phyloP scores from a whole-genome alignment of 2,888 invertebrate species.

The Agrenia bidenticulata region DNA sequence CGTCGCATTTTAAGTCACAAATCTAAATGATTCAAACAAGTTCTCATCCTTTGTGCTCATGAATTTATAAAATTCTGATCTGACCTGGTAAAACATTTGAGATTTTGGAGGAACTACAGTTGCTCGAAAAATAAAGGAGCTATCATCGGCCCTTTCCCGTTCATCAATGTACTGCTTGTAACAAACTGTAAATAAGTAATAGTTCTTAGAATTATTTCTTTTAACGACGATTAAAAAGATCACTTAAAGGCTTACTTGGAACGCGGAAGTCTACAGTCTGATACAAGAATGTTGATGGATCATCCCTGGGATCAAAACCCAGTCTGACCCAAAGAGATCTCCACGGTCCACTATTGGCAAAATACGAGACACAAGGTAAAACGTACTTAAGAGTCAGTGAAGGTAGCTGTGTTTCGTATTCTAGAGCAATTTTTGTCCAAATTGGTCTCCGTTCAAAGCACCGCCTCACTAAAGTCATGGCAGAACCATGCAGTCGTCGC shows the following conservation, averaged over 20 bases:
- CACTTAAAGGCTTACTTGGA: constrained; percentile 36
- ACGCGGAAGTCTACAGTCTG: constrained; percentile 83
- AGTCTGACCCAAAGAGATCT: constrained; percentile 82
- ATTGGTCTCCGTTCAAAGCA: constrained; percentile 83
- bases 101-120: constrained; percentile 75
- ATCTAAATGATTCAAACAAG: constrained; percentile 60
- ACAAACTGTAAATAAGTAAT: constrained; percentile 27
- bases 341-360: constrained; percentile 90
- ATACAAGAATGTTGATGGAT: constrained; percentile 74
- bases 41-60: background rate
- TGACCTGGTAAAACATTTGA: constrained; percentile 86
- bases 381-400: constrained; percentile 70
- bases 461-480: constrained; percentile 34
- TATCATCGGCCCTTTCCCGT: constrained; percentile 58
- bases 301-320: constrained; percentile 87
- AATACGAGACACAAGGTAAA: constrained; percentile 80
- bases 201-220: background rate
- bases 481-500: constrained; percentile 35
- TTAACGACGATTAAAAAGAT: background rate
- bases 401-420: constrained; percentile 65
- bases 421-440: constrained; percentile 80
- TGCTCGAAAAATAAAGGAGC: constrained; percentile 66
- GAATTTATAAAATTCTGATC: background rate
- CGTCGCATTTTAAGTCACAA: constrained; percentile 75
- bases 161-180: constrained; percentile 32